These are phyloP conservation scores for Strigamia transsilvanica DNA, from an alignment of 2,888 invertebrate species.

Conservation along the genomic window DNA sequence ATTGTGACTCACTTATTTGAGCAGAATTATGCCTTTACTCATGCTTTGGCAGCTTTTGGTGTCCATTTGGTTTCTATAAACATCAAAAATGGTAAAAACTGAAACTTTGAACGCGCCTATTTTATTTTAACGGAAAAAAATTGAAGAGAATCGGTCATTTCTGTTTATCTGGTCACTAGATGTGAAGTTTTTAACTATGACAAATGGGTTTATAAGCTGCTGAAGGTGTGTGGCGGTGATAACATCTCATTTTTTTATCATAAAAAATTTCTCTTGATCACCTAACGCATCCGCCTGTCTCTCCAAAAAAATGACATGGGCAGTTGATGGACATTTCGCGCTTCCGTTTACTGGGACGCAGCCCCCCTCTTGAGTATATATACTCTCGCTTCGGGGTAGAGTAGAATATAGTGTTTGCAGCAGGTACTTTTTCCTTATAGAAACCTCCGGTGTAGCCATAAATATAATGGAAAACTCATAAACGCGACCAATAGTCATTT, in stretches of 20 bases:
- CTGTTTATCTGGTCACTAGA: not conserved
- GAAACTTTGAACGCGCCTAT: too few species aligned
- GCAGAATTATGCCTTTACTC: too few species aligned
- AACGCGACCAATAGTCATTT: not conserved
- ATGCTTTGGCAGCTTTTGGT: too few species aligned
- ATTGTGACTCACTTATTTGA: too few species aligned
- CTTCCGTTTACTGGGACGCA: not conserved
- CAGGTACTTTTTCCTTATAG: too few species aligned
- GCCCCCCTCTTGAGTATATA: not conserved
- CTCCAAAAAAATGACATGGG: constrained; percentile 27
- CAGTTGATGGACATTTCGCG: constrained; percentile 23
- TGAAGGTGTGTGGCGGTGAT: not conserved
- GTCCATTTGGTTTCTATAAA: too few species aligned
- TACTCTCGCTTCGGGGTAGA: not conserved
- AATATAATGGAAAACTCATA: too few species aligned
- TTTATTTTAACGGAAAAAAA: too few species aligned
- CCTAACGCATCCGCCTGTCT: constrained; percentile 15
- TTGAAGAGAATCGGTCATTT: not conserved
- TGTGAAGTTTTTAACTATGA: not conserved
- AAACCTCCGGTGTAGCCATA: too few species aligned
- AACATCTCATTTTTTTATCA: not conserved
- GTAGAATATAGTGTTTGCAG: too few species aligned
- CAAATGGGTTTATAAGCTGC: not conserved
- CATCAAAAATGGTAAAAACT: too few species aligned
- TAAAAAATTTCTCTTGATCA: constrained; percentile 14